phyloP scores from a whole-genome alignment of 2,888 invertebrate species.

The Lithophane semibrunnea region DNA sequence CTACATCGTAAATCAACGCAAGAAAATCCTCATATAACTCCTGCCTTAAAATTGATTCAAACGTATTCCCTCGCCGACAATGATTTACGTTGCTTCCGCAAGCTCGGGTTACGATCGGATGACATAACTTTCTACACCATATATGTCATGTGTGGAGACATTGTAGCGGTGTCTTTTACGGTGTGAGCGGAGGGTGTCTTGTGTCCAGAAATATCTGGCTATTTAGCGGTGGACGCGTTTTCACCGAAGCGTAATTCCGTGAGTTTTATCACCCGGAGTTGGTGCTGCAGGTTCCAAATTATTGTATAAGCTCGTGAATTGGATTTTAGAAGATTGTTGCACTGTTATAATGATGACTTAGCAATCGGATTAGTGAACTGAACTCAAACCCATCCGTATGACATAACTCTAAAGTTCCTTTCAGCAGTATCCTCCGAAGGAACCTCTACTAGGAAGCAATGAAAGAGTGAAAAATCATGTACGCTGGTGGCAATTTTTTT shows the following conservation, averaged over 20 bases:
- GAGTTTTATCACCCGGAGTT: constrained; percentile 28
- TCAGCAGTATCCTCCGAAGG: no score
- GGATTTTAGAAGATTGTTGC: background rate
- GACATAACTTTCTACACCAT: constrained; percentile 82
- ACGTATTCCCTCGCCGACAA: constrained; percentile 63
- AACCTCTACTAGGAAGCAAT: background rate
- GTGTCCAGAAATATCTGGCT: constrained; percentile 84
- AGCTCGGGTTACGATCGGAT: constrained; percentile 74
- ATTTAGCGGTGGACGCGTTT: constrained; percentile 76
- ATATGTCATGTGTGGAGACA: constrained; percentile 80
- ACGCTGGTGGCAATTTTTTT: background rate
- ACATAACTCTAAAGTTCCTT: background rate
- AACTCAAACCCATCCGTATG: background rate
- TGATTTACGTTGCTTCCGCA: constrained; percentile 69
- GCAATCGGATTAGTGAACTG: background rate
- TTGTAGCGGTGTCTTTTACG: constrained; percentile 81
- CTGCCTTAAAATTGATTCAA: constrained; percentile 63
- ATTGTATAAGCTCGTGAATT: background rate
- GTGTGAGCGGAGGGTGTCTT: constrained; percentile 80
- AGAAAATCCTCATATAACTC: constrained; percentile 46
- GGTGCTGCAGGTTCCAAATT: background rate
- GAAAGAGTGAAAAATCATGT: background rate
- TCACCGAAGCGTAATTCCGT: constrained; percentile 73
- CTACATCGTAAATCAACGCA: constrained; percentile 59
- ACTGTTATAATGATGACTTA: background rate